A percentile compares a stretch with the other conserved stretches of the same genome.
Conservation (phyloP, 2,113 vertebrate genomes). For the Eleginops maclovinus region DNA sequence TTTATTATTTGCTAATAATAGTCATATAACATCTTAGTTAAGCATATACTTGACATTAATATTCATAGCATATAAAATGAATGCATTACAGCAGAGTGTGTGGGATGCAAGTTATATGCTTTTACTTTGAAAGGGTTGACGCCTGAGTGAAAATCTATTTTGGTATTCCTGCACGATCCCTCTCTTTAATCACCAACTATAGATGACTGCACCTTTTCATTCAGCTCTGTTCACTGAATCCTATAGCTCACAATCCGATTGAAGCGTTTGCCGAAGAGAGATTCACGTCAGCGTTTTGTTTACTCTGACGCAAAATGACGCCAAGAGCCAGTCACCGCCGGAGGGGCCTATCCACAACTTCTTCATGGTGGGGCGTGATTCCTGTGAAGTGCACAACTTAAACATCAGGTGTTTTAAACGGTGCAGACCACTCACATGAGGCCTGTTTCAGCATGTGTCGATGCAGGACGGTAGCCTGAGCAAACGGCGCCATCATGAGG, state of each 20-base stretch:
- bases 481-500: slow-evolving; percentile 76
- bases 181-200: slow-evolving; percentile 8
- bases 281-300: slow-evolving; percentile 69
- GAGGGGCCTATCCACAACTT: slow-evolving; percentile 38
- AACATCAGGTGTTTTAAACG: slow-evolving; percentile 27
- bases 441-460: neutral
- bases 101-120: slow-evolving; percentile 16
- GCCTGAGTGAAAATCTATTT: neutral
- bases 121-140: slow-evolving; percentile 4
- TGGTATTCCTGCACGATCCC: too few relatives aligned
- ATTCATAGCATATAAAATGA: neutral
- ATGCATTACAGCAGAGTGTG: neutral
- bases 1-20: slow-evolving; percentile 28
- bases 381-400: slow-evolving; percentile 44
- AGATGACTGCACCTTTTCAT: slow-evolving; percentile 19
- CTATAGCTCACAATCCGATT: slow-evolving; percentile 39
- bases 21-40: slow-evolving; percentile 1
- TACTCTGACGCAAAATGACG: slow-evolving; percentile 82
- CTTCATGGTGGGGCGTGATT: slow-evolving; percentile 30
- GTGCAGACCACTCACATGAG: slow-evolving; percentile 21
- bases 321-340: slow-evolving; percentile 57
- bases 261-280: slow-evolving; percentile 33
- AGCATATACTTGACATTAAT: slow-evolving; percentile 8
- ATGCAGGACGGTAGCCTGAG: slow-evolving; percentile 19
- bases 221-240: slow-evolving; percentile 39